Percentiles rank a stretch among this genome's conserved stretches.
phyloP scores from a whole-genome alignment of 2,113 vertebrate species.

The Phoxinus phoxinus region DNA sequence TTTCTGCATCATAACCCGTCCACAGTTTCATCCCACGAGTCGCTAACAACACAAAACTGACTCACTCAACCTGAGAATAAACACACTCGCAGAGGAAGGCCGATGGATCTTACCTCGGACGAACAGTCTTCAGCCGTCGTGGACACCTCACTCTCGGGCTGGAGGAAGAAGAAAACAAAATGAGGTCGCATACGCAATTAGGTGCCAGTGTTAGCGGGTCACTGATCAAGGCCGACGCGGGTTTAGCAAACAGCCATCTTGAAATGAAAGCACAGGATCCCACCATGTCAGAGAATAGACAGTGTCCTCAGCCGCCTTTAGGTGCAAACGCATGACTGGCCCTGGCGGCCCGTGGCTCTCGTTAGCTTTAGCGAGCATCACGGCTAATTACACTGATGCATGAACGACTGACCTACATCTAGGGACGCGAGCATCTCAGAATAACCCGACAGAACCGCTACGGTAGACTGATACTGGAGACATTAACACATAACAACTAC shows the following conservation, averaged over 20 bases:
- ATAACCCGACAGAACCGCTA: not conserved
- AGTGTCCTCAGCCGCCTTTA: too few relatives aligned
- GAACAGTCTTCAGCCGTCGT: constrained; percentile 93
- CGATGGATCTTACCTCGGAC: constrained; percentile 87
- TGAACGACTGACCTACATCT: constrained; percentile 38
- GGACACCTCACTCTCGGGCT: constrained; percentile 93
- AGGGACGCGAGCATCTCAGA: not conserved
- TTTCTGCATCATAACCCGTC: not conserved
- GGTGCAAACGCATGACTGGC: not conserved
- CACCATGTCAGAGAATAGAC: too few relatives aligned
- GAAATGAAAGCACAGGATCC: not conserved
- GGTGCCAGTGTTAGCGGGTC: constrained; percentile 2
- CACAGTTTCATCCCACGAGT: not conserved
- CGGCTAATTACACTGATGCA: constrained; percentile 4
- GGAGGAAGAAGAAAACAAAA: constrained; percentile 66
- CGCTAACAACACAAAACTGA: not conserved
- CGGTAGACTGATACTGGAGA: not conserved
- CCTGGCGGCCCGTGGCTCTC: not conserved
- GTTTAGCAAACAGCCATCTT: not conserved
- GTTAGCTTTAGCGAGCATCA: not conserved
- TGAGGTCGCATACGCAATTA: not conserved
- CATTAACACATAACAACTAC: not conserved
- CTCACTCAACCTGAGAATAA: not conserved
- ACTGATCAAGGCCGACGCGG: not conserved
- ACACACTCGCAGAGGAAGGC: too few relatives aligned